These are phyloP conservation scores for Tinamus guttatus DNA, from an alignment of 2,113 vertebrate genomes.

Conservation along the genomic window DNA sequence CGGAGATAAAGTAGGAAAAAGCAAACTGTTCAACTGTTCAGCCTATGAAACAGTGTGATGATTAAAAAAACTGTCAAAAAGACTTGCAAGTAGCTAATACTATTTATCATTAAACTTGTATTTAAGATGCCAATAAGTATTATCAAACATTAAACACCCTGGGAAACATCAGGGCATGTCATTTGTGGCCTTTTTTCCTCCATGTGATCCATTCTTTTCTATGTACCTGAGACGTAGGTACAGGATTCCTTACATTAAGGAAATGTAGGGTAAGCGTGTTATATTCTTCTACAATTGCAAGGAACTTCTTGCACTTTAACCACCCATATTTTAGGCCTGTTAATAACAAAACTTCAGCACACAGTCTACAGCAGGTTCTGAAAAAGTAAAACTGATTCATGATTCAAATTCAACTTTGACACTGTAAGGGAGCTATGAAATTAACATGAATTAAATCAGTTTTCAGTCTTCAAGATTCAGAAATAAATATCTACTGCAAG, in stretches of 20 bases:
- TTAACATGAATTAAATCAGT: neutral
- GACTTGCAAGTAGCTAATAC: neutral
- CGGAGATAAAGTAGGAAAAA: neutral
- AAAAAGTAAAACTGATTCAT: neutral
- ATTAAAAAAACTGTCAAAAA: neutral
- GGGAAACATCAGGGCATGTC: neutral
- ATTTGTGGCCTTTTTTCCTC: neutral
- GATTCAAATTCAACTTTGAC: neutral
- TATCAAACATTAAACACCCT: neutral
- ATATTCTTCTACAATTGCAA: neutral
- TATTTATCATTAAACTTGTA: neutral
- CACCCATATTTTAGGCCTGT: neutral
- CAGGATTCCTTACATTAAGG: neutral
- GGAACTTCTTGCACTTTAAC: neutral
- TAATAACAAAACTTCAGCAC: neutral
- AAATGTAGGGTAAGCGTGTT: neutral
- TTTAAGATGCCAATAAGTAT: neutral
- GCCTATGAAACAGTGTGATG: neutral
- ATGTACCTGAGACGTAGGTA: too few relatives aligned
- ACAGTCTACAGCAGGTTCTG: neutral
- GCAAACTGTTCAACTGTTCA: neutral
- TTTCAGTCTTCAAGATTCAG: neutral
- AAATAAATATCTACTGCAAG: neutral
- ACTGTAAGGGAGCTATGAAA: too few relatives aligned
- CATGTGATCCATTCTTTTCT: neutral